Evolutionary conservation across 2,797 vertebrate genomes (phyloP), one percentile per base, ranked within the genome.

Genomic region (Picus viridis): DNA sequence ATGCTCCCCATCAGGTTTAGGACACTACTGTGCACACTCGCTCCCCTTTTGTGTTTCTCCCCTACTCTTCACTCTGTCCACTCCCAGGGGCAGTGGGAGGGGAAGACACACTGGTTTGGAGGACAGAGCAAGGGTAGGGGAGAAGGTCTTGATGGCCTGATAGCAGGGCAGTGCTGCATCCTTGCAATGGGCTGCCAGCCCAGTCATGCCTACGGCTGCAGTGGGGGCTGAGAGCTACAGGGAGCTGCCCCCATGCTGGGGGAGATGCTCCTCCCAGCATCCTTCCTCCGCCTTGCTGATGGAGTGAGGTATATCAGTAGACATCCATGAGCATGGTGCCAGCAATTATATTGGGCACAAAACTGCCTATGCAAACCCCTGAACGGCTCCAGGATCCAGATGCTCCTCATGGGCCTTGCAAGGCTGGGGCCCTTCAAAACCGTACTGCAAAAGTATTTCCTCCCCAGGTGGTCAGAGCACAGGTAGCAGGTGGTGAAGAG

Each of bases 131-230:
- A 57, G 53, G 62, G 41, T 10, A 62, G 10, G 5, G 23, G 12
- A 67, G 22, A 64, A 59, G 0, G 8, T 32, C 24, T 69, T 56
- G 6, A 32, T 2, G 2, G n/a, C n/a, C 61, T 1, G 0, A 7
- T 4, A 59, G 39, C 4, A 2, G 81, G 29, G 4, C 22, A 45
- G 29, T 5, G 56, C 63, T 27, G 0, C 0, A 45, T 15, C 24
- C 51, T 47, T 16, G 29, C 39, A 36, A 19, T 0, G 0, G 39
- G n/a, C 22, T 23, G 6, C 57, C 19, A 1, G 32, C 53, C 22
- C 1, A 2, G 58, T 39, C 0, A 0, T 26, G 51, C 30, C 41
- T 70, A 63, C 0, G 11, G 59, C 43, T 0, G 0, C 49, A 27
- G 57, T 1, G 6, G 47, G 47, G 36, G 30, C 59, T 64, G 43